A percentile compares a stretch with the other conserved stretches of the same genome.
Conservation (phyloP, 2,888 invertebrate genomes). For the Dynastes tityus region DNA sequence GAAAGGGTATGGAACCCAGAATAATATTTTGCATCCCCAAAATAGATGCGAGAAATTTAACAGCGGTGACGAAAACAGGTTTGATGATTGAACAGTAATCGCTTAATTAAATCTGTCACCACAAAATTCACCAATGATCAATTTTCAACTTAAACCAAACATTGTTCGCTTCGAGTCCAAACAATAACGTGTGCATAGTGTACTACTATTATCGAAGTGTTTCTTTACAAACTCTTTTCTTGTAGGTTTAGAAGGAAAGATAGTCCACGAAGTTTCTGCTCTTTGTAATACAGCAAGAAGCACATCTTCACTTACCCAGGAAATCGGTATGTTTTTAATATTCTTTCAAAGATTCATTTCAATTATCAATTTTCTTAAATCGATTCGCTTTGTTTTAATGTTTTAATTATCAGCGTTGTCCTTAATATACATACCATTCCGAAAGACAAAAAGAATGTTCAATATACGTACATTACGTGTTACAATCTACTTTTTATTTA, state of each 20-base stretch:
- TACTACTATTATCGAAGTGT: neutral
- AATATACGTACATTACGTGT: slow-evolving; percentile 6
- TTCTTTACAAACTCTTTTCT: slow-evolving; percentile 29
- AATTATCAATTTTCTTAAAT: neutral
- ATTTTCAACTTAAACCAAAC: slow-evolving; percentile 3
- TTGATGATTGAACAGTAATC: slow-evolving; percentile 28
- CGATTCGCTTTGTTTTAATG: slow-evolving; percentile 1
- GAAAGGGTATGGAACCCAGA: slow-evolving; percentile 62
- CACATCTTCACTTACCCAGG: neutral
- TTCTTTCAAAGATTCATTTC: neutral
- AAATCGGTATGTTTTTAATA: slow-evolving; percentile 32
- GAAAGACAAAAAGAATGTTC: neutral
- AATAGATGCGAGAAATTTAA: slow-evolving; percentile 56
- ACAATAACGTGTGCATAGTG: slow-evolving; percentile 26
- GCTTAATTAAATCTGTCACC: slow-evolving; percentile 35
- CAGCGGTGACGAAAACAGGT: slow-evolving; percentile 43
- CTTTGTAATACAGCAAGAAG: slow-evolving; percentile 12
- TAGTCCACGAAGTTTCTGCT: slow-evolving; percentile 27
- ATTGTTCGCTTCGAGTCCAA: slow-evolving; percentile 10
- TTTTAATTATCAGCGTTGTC: neutral
- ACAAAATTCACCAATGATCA: slow-evolving; percentile 11
- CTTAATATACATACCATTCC: neutral
- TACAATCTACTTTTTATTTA: slow-evolving; percentile 15
- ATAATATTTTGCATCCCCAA: slow-evolving; percentile 65
- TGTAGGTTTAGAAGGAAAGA: slow-evolving; percentile 39